Conservation (phyloP, 2,888 invertebrate genomes). For the Meganola albula region DNA sequence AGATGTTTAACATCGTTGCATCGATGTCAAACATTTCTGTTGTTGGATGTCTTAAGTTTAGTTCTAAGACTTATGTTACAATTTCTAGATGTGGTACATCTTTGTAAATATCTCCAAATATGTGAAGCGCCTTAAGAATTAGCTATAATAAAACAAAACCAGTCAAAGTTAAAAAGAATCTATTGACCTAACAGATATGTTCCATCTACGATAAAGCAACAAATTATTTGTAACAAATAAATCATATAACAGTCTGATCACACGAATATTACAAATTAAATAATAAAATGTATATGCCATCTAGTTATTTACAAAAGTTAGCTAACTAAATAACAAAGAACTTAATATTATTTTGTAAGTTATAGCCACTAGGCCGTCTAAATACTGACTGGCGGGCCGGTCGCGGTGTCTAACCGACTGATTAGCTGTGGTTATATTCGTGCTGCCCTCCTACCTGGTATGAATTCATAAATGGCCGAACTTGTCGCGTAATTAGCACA, state of each 20-base stretch:
- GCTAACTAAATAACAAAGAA: slow-evolving; percentile 77
- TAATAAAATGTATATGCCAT: slow-evolving; percentile 69
- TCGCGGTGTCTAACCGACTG: slow-evolving; percentile 34
- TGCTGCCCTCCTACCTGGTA: too few species aligned
- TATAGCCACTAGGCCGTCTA: slow-evolving; percentile 55
- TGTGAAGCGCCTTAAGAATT: slow-evolving; percentile 24
- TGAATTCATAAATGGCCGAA: too few species aligned
- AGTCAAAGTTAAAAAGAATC: slow-evolving; percentile 45
- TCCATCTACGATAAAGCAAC: slow-evolving; percentile 68
- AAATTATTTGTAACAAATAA: slow-evolving; percentile 74
- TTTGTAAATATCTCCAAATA: too few species aligned
- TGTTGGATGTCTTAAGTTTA: too few species aligned
- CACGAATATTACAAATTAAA: slow-evolving; percentile 76
- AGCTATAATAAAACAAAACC: slow-evolving; percentile 47
- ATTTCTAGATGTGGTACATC: too few species aligned
- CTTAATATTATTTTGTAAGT: slow-evolving; percentile 66
- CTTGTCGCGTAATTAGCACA: too few species aligned
- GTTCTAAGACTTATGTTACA: too few species aligned
- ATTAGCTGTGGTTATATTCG: slow-evolving; percentile 3
- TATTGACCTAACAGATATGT: slow-evolving; percentile 67
- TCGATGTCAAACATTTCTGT: too few species aligned
- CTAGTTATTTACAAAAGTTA: slow-evolving; percentile 77
- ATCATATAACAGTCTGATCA: slow-evolving; percentile 77
- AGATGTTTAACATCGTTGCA: too few species aligned
- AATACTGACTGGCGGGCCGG: slow-evolving; percentile 66